These are phyloP conservation scores for Heliothis virescens DNA, from an alignment of 1,140 invertebrate species.

Conservation along the genomic window DNA sequence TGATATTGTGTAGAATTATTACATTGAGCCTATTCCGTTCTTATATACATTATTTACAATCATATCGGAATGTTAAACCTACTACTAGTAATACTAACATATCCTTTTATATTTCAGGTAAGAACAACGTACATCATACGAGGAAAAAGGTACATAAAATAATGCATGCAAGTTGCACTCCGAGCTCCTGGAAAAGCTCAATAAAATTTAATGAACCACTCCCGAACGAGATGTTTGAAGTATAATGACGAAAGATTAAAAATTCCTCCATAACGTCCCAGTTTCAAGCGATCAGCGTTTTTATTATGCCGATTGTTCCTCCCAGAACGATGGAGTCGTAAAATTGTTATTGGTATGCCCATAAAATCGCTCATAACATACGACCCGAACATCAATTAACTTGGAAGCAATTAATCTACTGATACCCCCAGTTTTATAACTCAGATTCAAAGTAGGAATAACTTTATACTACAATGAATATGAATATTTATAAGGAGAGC, in stretches of 20 bases:
- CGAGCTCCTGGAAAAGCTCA: not conserved
- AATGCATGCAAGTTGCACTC: not conserved
- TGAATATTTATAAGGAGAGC: slow-evolving; percentile 48
- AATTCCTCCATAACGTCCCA: slow-evolving; percentile 31
- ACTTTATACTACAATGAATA: slow-evolving; percentile 48
- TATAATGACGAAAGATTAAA: slow-evolving; percentile 40
- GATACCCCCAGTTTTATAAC: slow-evolving; percentile 47
- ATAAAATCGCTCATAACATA: slow-evolving; percentile 53
- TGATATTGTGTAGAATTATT: no score
- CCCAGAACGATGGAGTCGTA: slow-evolving; percentile 42
- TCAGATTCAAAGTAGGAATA: slow-evolving; percentile 37
- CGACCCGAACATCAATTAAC: slow-evolving; percentile 51
- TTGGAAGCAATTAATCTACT: slow-evolving; percentile 49
- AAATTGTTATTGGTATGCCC: slow-evolving; percentile 50
- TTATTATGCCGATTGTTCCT: slow-evolving; percentile 43
- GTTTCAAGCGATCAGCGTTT: slow-evolving; percentile 44
- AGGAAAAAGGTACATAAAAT: not conserved
- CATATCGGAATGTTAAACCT: no score
- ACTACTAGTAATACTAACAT: no score
- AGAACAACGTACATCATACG: not conserved
- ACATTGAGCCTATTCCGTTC: no score
- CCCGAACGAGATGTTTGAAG: not conserved
- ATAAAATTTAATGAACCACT: slow-evolving; percentile 37
- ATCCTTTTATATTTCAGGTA: slow-evolving; percentile 8
- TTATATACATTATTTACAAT: no score